phyloP scores from a whole-genome alignment of 2,113 vertebrate genomes.

The Caranx ignobilis region DNA sequence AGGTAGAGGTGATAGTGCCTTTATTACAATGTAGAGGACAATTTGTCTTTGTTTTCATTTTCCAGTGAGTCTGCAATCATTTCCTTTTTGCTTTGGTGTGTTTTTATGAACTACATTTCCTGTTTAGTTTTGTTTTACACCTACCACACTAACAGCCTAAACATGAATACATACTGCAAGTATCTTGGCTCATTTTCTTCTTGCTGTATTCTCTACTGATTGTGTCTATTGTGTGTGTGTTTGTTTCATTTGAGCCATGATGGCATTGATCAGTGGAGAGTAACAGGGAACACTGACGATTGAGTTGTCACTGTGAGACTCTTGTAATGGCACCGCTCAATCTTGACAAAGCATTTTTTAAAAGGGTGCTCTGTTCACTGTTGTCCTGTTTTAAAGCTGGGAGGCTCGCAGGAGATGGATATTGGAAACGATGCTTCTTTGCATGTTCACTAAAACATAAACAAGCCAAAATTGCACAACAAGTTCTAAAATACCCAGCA shows the following conservation, averaged over 20 bases:
- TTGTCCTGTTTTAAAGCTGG: neutral
- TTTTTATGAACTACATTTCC: neutral
- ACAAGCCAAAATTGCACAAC: neutral
- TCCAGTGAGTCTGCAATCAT: neutral
- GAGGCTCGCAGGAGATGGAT: neutral
- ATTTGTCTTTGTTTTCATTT: neutral
- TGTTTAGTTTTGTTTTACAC: slow-evolving; percentile 39
- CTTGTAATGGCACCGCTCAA: neutral
- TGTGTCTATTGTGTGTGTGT: neutral
- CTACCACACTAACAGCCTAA: neutral
- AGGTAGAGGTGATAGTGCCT: slow-evolving; percentile 75
- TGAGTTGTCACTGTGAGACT: neutral
- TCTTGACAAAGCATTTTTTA: neutral
- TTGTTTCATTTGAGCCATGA: neutral
- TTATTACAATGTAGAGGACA: slow-evolving; percentile 46
- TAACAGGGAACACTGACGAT: neutral
- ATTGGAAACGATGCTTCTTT: neutral
- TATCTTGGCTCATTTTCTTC: neutral
- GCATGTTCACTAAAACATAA: neutral
- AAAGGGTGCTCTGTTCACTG: too few species aligned
- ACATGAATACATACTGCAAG: slow-evolving; percentile 41
- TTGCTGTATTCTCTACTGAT: neutral
- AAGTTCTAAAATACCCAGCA: neutral
- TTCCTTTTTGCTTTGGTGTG: slow-evolving; percentile 10
- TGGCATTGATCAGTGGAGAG: neutral